Conservation (phyloP, 2,888 invertebrate species). For the Cylindroiulus punctatus region DNA sequence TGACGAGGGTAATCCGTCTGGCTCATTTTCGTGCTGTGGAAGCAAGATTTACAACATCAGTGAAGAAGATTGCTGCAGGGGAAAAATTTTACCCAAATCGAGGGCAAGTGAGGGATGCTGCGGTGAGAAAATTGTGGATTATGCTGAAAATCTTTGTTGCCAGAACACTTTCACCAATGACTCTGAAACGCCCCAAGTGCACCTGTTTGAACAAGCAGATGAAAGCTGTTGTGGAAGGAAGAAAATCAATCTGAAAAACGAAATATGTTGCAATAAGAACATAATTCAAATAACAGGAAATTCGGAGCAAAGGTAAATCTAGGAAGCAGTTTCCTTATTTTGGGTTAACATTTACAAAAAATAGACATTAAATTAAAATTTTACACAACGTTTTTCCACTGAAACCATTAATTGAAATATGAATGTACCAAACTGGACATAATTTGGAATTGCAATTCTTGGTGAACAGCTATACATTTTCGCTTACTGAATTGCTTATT, state of each 20-base stretch:
- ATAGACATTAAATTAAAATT: too few species aligned
- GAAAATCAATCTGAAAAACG: constrained; percentile 1
- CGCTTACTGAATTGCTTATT: not conserved
- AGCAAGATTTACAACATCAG: constrained; percentile 36
- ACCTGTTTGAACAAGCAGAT: not conserved
- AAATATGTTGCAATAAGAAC: constrained; percentile 1
- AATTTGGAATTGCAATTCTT: too few species aligned
- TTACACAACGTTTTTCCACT: too few species aligned
- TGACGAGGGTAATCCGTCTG: not conserved
- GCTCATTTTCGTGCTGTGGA: constrained; percentile 23
- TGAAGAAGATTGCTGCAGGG: not conserved
- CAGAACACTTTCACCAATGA: not conserved
- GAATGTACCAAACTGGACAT: too few species aligned
- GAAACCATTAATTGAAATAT: too few species aligned
- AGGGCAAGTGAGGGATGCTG: not conserved
- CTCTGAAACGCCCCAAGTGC: not conserved
- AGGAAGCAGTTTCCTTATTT: too few species aligned
- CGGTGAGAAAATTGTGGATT: constrained; percentile 15
- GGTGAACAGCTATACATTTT: too few species aligned
- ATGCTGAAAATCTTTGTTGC: not conserved
- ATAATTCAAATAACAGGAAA: not conserved
- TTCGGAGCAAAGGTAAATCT: constrained; percentile 36
- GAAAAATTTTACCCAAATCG: not conserved
- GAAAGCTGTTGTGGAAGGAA: constrained; percentile 23
- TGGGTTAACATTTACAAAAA: too few species aligned